A percentile compares a stretch with the other conserved stretches of the same genome.
phyloP scores from a whole-genome alignment of 37 sponge, comb jelly and placozoan genomes.

The Theonella swinhoei region DNA sequence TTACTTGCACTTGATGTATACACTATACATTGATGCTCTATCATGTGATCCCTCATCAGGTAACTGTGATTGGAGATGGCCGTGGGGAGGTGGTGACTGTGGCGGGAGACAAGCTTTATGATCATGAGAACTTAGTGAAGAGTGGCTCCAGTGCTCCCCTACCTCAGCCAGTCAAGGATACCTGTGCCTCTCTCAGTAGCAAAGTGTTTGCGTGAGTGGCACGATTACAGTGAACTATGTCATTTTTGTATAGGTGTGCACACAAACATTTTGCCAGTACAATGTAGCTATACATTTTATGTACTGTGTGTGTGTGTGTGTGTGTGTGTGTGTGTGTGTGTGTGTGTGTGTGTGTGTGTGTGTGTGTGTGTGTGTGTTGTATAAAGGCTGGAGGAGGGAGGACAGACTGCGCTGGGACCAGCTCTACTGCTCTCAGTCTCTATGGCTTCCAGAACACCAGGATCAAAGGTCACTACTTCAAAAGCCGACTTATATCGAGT shows the following conservation, averaged over 20 bases:
- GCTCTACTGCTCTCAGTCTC: constrained; percentile 72
- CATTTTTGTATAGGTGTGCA: too few relatives aligned
- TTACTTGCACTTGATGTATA: too few relatives aligned
- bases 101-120: constrained; percentile 83
- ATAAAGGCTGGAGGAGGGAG: constrained; percentile 85
- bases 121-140: constrained; percentile 64
- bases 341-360: too few relatives aligned
- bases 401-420: constrained; percentile 90
- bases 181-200: constrained; percentile 53
- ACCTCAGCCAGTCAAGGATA: constrained; percentile 63
- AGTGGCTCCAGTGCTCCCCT: constrained; percentile 52
- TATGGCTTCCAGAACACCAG: constrained; percentile 73
- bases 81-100: constrained; percentile 61
- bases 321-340: too few relatives aligned
- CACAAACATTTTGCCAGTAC: background rate
- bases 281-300: background rate
- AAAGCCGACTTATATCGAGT: background rate
- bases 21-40: too few relatives aligned
- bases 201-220: constrained; percentile 74
- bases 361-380: too few relatives aligned
- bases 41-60: constrained; percentile 53
- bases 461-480: constrained; percentile 65
- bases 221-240: too few relatives aligned
- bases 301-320: too few relatives aligned
- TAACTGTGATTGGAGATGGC: constrained; percentile 80